Evolutionary conservation across 2,888 invertebrate genomes (phyloP).

Genomic region (Macaria liturata): DNA sequence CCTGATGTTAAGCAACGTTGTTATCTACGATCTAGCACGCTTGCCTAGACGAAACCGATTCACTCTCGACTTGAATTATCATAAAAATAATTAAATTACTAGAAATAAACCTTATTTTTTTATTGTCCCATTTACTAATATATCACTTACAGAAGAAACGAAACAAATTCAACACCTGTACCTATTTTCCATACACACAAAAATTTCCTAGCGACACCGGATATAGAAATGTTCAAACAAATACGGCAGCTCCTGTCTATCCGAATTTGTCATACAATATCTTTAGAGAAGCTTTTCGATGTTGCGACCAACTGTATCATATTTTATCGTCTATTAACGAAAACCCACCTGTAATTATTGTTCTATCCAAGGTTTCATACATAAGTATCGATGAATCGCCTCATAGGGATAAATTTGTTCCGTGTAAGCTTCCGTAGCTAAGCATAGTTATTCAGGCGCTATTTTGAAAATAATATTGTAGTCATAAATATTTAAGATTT

Average conservation of each 20-base stretch:
- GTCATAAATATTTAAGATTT: too few species aligned
- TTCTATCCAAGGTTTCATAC: not conserved
- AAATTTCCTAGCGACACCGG: not conserved
- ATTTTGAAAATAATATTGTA: too few species aligned
- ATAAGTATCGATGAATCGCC: not conserved
- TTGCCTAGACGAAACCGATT: too few species aligned
- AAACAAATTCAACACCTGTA: too few species aligned
- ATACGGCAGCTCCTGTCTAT: slow-evolving; percentile 6
- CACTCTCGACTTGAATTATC: too few species aligned
- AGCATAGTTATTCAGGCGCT: too few species aligned
- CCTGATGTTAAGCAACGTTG: too few species aligned
- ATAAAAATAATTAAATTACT: too few species aligned
- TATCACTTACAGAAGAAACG: too few species aligned
- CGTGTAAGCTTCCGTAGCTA: not conserved
- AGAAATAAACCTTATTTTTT: too few species aligned
- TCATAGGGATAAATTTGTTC: not conserved
- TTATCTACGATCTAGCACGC: too few species aligned
- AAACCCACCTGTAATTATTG: not conserved
- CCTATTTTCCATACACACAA: not conserved
- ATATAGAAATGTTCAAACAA: slow-evolving; percentile 12
- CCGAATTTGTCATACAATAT: slow-evolving; percentile 25
- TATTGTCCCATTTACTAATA: too few species aligned
- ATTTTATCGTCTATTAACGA: not conserved
- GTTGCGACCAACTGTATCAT: not conserved
- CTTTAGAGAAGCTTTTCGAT: not conserved